Evolutionary conservation across 2,113 vertebrate genomes (phyloP).

Genomic region (Hyaena hyaena): DNA sequence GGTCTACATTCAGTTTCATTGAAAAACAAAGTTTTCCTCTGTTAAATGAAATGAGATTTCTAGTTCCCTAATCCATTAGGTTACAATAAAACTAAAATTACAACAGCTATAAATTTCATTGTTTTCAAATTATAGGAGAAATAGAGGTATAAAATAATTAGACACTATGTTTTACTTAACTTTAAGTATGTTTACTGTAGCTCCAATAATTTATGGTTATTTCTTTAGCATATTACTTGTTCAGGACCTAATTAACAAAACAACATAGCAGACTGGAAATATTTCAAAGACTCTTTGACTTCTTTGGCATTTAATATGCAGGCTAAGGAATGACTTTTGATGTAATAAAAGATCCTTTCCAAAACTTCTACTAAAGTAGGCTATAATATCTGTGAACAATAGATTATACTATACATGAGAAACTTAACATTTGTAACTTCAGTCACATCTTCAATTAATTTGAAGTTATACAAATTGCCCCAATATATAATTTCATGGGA

Average conservation of each 20-base stretch:
- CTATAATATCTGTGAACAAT: constrained; percentile 61
- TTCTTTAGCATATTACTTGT: background rate
- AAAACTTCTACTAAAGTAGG: constrained; percentile 67
- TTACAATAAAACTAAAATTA: background rate
- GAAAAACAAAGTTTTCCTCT: background rate
- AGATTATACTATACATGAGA: constrained; percentile 49
- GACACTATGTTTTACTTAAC: background rate
- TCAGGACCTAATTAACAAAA: constrained; percentile 1
- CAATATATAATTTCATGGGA: constrained; percentile 36
- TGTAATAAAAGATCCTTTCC: constrained; percentile 66
- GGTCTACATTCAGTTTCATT: background rate
- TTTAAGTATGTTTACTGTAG: background rate
- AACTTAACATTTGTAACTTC: background rate
- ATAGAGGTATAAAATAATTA: background rate
- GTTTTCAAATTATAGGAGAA: background rate
- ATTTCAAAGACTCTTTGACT: constrained; percentile 39
- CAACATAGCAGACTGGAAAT: background rate
- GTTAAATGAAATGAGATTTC: background rate
- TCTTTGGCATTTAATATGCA: background rate
- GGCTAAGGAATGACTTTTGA: constrained; percentile 36
- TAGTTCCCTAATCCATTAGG: background rate
- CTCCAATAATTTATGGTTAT: background rate
- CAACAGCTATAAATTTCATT: background rate
- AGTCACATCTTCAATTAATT: constrained; percentile 61
- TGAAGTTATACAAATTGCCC: background rate